Base-by-base conservation (phyloP, 2,888 invertebrate genomes). In the Coelopa pilipes region DNA sequence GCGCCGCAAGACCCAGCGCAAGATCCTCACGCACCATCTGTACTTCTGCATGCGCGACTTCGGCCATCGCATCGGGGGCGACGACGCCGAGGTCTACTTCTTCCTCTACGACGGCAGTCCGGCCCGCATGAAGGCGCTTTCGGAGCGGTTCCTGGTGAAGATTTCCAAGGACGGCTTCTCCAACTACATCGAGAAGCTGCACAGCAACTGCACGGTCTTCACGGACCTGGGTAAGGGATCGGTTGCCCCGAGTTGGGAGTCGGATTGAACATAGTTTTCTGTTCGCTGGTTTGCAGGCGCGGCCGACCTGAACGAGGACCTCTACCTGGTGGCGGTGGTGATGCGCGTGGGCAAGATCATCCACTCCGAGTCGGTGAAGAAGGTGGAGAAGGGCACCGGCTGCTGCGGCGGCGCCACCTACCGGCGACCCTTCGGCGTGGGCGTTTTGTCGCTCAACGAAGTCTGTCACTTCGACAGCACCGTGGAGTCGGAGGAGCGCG, bases 91-190 rank as follows among this genome's bases (percentile, higher is more conserved):
- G 87, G 91, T 97, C 17, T 93, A 94, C 81, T 93, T 97, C 82
- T 95, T 94, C 82, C 89, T 97, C 0, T 97, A 94, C 86, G 96
- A 97, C 85, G 87, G 85, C 47, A 82, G 80, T 78, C 92, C 92
- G 21, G 90, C 91, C 80, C 91, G 92, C 81, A 91, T 90, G 81
- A 93, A 92, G 81, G 95, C 94, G 78, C 89, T 97, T 76, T 96
- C 96, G 73, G 97, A 97, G 88, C 90, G 96, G 77, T 97, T 96
- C 89, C 90, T 96, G 83, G 95, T 97, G 80, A 92, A 92, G 86
- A 94, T 96, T 87, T 94, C 94, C 78, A 94, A 95, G 87, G 95
- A 96, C 82, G 96, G 96, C 15, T 95, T 96, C 88, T 94, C 96
- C 17, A 94, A 94, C 87, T 95, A 96, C 86, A 92, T 95, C 77